Conservation (phyloP, 1,140 invertebrate species). For the Geopemphigus sp. region DNA sequence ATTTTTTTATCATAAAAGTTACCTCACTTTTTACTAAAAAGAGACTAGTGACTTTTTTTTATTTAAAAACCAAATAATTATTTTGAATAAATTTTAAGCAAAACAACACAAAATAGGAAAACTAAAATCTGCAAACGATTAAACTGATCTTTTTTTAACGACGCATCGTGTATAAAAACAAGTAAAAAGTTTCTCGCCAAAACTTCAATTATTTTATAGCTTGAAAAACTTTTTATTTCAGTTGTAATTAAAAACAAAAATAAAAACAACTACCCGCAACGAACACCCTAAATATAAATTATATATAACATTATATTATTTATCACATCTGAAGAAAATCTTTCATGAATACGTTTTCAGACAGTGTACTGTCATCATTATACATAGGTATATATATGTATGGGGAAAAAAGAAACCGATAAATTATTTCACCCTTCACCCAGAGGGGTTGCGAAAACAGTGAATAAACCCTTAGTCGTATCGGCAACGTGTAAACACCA, state of each 20-base stretch:
- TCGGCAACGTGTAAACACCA: slow-evolving; percentile 13
- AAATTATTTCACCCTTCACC: neutral
- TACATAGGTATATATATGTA: neutral
- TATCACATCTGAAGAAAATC: neutral
- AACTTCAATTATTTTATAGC: neutral
- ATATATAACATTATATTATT: too few relatives aligned
- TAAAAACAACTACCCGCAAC: neutral
- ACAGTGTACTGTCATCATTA: neutral
- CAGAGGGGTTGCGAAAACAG: neutral
- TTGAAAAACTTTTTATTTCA: neutral
- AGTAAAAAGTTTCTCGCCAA: neutral
- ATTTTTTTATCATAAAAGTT: too few relatives aligned
- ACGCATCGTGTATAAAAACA: neutral
- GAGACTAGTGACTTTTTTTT: too few relatives aligned
- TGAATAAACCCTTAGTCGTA: neutral
- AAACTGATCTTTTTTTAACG: too few relatives aligned
- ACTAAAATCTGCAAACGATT: too few relatives aligned
- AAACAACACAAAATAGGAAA: too few relatives aligned
- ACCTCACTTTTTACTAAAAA: too few relatives aligned
- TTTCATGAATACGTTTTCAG: neutral
- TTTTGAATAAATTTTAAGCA: too few relatives aligned
- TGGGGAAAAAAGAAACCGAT: neutral
- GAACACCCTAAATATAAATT: neutral
- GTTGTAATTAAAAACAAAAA: slow-evolving; percentile 10
- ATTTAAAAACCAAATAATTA: too few relatives aligned